These are phyloP conservation scores for Babylonia areolata DNA, from an alignment of 1,140 invertebrate species.

Conservation along the genomic window DNA sequence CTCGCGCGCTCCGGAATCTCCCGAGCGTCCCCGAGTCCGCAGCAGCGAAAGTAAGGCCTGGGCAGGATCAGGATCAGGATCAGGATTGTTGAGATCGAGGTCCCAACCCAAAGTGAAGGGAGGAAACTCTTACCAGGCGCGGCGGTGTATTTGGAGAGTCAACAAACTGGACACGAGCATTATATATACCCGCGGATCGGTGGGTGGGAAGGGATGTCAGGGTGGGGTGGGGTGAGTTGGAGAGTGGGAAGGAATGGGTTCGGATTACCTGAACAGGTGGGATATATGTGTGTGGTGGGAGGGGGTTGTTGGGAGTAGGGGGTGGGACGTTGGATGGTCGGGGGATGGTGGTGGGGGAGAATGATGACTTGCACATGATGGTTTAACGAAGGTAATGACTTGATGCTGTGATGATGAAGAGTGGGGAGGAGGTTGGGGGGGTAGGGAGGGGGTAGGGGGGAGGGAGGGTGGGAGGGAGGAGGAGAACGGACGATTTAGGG, in stretches of 20 bases:
- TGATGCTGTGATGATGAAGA: not conserved
- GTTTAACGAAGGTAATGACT: not conserved
- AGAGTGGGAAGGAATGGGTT: not conserved
- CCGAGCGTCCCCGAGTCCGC: not conserved
- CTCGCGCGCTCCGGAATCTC: not conserved
- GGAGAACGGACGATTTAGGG: too few relatives aligned
- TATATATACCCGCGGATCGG: not conserved
- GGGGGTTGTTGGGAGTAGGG: too few relatives aligned
- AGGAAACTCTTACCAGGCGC: not conserved
- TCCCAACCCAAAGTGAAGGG: not conserved
- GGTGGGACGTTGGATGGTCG: not conserved
- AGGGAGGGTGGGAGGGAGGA: too few relatives aligned
- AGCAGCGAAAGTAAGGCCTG: too few relatives aligned
- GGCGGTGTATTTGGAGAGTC: not conserved
- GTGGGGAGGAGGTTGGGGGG: not conserved
- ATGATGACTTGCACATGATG: constrained; percentile 2
- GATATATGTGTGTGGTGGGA: too few relatives aligned
- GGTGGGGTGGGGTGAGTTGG: too few relatives aligned
- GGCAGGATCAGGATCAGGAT: too few relatives aligned
- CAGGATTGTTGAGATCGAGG: too few relatives aligned
- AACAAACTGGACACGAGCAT: not conserved
- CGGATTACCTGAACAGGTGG: not conserved
- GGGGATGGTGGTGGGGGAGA: not conserved
- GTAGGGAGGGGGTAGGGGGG: too few relatives aligned
- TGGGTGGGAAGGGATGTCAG: too few relatives aligned